phyloP scores from a whole-genome alignment of 2,113 vertebrate species.

The Melanerpes formicivorus region DNA sequence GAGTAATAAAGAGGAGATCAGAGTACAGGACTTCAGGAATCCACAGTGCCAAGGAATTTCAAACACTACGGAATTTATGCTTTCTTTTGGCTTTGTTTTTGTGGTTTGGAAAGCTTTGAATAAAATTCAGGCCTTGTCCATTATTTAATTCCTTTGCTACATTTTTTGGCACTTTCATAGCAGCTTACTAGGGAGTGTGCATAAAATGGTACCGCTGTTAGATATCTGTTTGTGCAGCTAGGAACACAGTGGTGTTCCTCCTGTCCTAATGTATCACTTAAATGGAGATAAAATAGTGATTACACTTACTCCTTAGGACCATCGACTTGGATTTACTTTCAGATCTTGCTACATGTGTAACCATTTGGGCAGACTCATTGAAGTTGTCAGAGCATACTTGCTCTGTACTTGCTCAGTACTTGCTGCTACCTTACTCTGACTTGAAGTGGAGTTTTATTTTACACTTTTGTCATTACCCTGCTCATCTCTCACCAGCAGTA shows the following conservation, averaged over 20 bases:
- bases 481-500: slow-evolving; percentile 6
- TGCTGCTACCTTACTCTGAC: background rate
- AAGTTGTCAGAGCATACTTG: background rate
- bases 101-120: too few relatives aligned
- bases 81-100: too few relatives aligned
- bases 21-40: too few relatives aligned
- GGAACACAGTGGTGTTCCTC: slow-evolving; percentile 14
- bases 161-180: slow-evolving; percentile 45
- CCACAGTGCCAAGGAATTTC: too few relatives aligned
- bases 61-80: too few relatives aligned
- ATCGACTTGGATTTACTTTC: slow-evolving; percentile 60
- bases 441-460: slow-evolving; percentile 49
- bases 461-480: slow-evolving; percentile 22
- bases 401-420: too few relatives aligned
- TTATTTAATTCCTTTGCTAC: slow-evolving; percentile 62
- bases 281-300: slow-evolving; percentile 70
- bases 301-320: slow-evolving; percentile 50
- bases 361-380: slow-evolving; percentile 48
- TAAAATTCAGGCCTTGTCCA: too few relatives aligned
- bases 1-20: too few relatives aligned
- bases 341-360: slow-evolving; percentile 20
- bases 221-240: slow-evolving; percentile 48
- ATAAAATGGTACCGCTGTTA: slow-evolving; percentile 54
- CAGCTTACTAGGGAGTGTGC: slow-evolving; percentile 61
- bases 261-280: slow-evolving; percentile 65